Base-by-base conservation (phyloP, 2,797 vertebrate genomes). In the Pagetopsis macropterus region DNA sequence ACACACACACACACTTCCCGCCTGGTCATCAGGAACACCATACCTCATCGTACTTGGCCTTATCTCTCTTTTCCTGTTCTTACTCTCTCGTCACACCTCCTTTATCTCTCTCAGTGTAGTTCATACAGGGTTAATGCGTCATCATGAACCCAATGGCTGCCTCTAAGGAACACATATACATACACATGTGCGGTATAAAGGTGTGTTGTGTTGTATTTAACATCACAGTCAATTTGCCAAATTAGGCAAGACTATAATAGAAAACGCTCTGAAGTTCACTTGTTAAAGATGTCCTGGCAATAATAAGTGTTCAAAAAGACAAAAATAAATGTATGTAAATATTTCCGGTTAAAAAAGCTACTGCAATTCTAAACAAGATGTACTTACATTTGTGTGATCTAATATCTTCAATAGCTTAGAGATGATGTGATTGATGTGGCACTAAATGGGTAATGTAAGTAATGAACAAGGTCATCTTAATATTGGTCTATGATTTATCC, bases 41-140 rank as follows among this genome's bases (percentile, higher is more conserved):
- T 85, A 79, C 74, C 70, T 87, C 81, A 81, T 72, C 64, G 70
- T 85, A 73, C 83, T 84, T 85, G 50, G 65, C 65, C 40, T 86
- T 87, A 81, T 87, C 84, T 82, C 37, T 63, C 52, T 19, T 62
- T 69, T 46, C 82, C 86, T 88, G 81, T 74, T 83, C 81, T 60
- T 54, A 33, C 78, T 87, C 84, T 72, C 66, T 81, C 62, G 3
- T 78, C 83, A 84, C 72, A 80, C 81, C 45, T 82, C 70, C 49
- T 52, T 76, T 66, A 74, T 88, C 77, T 75, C 9, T 23, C 55
- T 9, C 31, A 9, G n/a, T 49, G 37, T 48, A 61, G 73, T 81
- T 89, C 69, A 72, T 59, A 45, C 27, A 13, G 78, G 46, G 76
- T 86, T 82, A 85, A 83, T 72, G 49, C 37, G 16, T 85, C 78